Base-by-base conservation (phyloP, 1,140 invertebrate species). In the Bicyclus anynana region DNA sequence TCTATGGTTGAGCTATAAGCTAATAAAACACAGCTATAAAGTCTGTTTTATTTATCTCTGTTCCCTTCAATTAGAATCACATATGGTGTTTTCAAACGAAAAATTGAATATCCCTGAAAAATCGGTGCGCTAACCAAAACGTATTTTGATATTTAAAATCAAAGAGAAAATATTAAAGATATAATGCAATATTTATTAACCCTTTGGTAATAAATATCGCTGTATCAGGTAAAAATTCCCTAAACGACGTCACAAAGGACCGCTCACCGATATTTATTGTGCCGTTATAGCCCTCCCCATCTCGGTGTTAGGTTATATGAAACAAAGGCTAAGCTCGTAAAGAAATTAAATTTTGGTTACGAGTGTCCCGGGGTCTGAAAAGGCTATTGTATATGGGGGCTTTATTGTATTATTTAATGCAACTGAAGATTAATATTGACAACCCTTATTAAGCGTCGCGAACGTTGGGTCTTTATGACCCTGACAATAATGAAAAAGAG, bases 301-400 rank as follows among this genome's bases (percentile, higher is more conserved):
- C n/a, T 27, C 21, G 21, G 21, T 47, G 9, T 47, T 47, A 26
- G 16, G 44, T 47, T 47, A 26, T 47, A 9, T 47, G 44, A 47
- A 47, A 47, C 44, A 47, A 47, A 47, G 27, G 44, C 44, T 14
- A 47, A 27, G 44, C 44, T 16, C 44, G 21, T 47, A 27, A 47
- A 47, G 44, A 27, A 47, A 47, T 47, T 47, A 47, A 47, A 47
- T 47, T 27, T 47, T 23, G 44, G 21, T 13, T 14, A 13, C 23
- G 6, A 20, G n/a, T 13, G 12, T 20, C 44, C 44, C 44, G 44
- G 20, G 12, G 5, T n/a, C 12, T 47, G 16, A 47, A 26, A 26
- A 16, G 44, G 44, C 23, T 47, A n/a, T 47, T 12, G 16, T 16
- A 44, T 44, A 21, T 14, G 12, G 44, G 44, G n/a, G n/a, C 13